These are phyloP conservation scores for Tetraneura akinire DNA, from an alignment of 1,140 invertebrate species.

Conservation along the genomic window DNA sequence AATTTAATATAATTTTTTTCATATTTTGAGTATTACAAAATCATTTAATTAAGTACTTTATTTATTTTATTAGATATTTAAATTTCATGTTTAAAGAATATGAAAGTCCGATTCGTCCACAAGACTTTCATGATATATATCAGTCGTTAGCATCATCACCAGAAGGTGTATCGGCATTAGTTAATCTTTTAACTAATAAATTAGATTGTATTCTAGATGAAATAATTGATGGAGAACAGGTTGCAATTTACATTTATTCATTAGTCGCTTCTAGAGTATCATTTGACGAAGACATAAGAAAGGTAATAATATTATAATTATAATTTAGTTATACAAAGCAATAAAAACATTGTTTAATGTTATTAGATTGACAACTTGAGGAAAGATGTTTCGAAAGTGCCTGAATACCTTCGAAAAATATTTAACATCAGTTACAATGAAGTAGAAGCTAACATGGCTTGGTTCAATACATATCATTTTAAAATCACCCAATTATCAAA, in stretches of 20 bases:
- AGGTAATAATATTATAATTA: neutral
- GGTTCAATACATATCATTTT: neutral
- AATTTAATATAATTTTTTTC: too few relatives aligned
- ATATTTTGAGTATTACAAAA: too few relatives aligned
- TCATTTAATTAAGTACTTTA: too few relatives aligned
- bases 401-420: neutral
- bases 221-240: conserved; percentile 4
- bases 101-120: conserved; percentile 1
- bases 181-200: conserved; percentile 21
- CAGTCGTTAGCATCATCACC: neutral
- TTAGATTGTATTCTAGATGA: conserved; percentile 12
- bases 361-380: conserved; percentile 6
- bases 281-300: neutral
- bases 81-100: conserved; percentile 24
- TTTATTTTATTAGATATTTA: conserved; percentile 11
- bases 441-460: neutral
- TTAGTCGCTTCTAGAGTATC: neutral
- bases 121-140: conserved; percentile 30
- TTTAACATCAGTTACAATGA: neutral
- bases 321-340: too few relatives aligned
- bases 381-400: neutral
- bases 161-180: neutral
- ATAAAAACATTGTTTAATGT: too few relatives aligned
- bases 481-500: neutral
- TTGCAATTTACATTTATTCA: neutral